These are phyloP conservation scores for Pipra filicauda DNA, from an alignment of 2,113 vertebrate species.

Conservation along the genomic window DNA sequence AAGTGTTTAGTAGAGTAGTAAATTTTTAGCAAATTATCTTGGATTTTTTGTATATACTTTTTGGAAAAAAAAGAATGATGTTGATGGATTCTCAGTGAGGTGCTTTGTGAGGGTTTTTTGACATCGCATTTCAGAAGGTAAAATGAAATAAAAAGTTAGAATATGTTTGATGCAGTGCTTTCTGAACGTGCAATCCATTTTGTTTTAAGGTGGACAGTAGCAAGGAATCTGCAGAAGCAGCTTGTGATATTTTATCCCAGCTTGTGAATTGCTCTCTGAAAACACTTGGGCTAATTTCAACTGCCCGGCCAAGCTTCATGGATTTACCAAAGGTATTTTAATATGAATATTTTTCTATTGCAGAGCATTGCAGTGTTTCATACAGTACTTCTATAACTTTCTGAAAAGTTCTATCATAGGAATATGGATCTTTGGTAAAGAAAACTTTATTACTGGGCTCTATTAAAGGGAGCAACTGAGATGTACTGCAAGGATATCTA, in stretches of 20 bases:
- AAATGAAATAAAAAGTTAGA: background rate
- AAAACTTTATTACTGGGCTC: background rate
- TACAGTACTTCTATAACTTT: background rate
- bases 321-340: slow-evolving; percentile 92
- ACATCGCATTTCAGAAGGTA: background rate
- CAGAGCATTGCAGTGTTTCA: background rate
- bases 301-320: slow-evolving; percentile 97
- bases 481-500: background rate
- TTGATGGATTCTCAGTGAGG: background rate
- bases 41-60: background rate
- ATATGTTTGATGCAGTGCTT: background rate
- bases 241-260: slow-evolving; percentile 93
- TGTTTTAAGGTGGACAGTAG: slow-evolving; percentile 92
- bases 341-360: background rate
- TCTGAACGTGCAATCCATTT: background rate
- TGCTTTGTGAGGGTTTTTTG: background rate
- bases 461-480: background rate
- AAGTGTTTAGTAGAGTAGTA: background rate
- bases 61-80: background rate
- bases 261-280: slow-evolving; percentile 95
- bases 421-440: background rate
- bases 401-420: background rate
- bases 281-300: slow-evolving; percentile 95
- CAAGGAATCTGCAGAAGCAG: slow-evolving; percentile 94
- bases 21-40: background rate